Base-by-base conservation (phyloP, 2,113 vertebrate genomes). In the Micronycteris hirsuta region DNA sequence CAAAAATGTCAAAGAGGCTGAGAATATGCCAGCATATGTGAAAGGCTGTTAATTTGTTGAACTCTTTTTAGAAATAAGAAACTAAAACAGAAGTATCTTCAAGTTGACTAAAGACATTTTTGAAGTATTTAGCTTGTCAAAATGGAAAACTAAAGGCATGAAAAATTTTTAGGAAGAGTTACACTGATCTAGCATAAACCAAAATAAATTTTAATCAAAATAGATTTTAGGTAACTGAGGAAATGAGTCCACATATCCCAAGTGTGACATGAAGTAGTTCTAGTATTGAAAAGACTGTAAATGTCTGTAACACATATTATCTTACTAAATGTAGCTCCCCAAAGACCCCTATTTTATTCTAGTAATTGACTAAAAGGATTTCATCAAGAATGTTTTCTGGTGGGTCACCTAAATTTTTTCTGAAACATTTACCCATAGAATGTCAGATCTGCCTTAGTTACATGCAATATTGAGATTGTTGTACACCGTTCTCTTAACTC, bases 121-220 rank as follows among this genome's bases (percentile, higher is more conserved):
- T 63, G 73, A 73, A 94, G 45, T 86, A 86, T 38, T 92, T 77
- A 38, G 31, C 58, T 95, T 86, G 31, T 86, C 8, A 17, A 80
- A 86, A 70, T 36, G 86, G 8, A 81, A 90, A 71, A 76, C 5
- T 71, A 78, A 86, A 65, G 17, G 7, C 7, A 61, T 80, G 86
- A n/a, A 19, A 15, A 61, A 73, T 58, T 38, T 41, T 49, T 20
- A 63, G 3, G n/a, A 52, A 47, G 52, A 70, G 12, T 87, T 94
- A 94, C 4, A 65, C n/a, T 67, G n/a, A 26, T 45, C n/a, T 68
- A 89, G 20, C 1, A 61, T 70, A 89, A 74, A 82, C 22, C 54
- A 93, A 93, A 82, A 87, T 67, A 52, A 45, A 63, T 92, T 82
- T 92, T 63, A 58, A 71, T 81, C 86, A 47, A 78, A 86, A 94